Evolutionary conservation across 2,888 invertebrate genomes (phyloP), one percentile per base, ranked within the genome.

Genomic region (Plagodis dolabraria): DNA sequence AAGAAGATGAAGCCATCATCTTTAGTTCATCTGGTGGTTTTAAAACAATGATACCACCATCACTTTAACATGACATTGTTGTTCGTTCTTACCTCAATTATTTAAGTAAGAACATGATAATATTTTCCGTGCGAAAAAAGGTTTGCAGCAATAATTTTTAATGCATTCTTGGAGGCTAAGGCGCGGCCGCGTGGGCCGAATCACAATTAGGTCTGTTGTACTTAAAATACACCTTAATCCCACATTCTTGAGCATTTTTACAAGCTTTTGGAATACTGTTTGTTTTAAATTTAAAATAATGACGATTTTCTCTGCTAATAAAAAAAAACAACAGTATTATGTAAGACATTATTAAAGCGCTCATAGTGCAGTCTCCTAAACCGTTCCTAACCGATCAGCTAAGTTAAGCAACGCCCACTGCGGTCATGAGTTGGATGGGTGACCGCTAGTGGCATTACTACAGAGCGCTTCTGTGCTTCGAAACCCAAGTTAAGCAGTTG

Each of bases 111-210:
- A 67, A 66, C 74, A 77, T 74, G 68, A 74, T 80, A 82, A 80
- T 82, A 82, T 82, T 82, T 80, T 78, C 76, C 80, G 74, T 82
- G 82, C 80, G 78, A 86, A 86, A 83, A 82, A 84, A 82, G 77
- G 76, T 74, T 69, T 80, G 79, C 74, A 75, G 77, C 77, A 74
- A 83, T 83, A 85, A 60, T 83, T 83, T 84, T 86, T 83, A 82
- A 85, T 82, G 84, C 83, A 83, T 86, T 86, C 85, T 82, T 72
- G 77, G 79, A 86, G 80, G 76, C 72, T 70, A 70, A 80, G 79
- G 77, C 77, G 75, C 64, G 73, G 67, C 64, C 54, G 79, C 85
- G 86, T 85, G 86, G 85, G 85, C 54, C 60, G 87, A 77, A 87
- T 87, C 66, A 82, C 82, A 87, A 87, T 86, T 86, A 87, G 76